These are phyloP conservation scores for Xenotilapia leptura DNA, from an alignment of 2,113 vertebrate species.

Conservation along the genomic window DNA sequence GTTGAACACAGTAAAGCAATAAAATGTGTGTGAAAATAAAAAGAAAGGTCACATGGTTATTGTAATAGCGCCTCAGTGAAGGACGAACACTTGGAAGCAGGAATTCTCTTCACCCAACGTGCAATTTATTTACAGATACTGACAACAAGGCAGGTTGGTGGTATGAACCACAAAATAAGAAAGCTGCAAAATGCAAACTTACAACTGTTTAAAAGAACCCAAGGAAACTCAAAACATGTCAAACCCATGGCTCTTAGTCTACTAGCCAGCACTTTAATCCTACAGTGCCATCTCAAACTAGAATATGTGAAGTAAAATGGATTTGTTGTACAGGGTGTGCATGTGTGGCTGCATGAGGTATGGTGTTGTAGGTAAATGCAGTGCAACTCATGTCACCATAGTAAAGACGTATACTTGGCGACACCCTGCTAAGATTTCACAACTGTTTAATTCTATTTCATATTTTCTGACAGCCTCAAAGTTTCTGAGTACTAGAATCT, in stretches of 20 bases:
- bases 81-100: background rate
- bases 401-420: background rate
- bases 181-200: background rate
- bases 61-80: background rate
- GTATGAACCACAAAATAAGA: background rate
- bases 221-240: background rate
- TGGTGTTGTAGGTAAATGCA: background rate
- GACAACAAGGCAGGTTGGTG: background rate
- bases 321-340: background rate
- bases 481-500: background rate
- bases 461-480: background rate
- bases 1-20: background rate
- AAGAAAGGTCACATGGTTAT: background rate
- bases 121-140: background rate
- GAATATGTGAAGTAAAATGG: background rate
- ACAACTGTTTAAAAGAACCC: background rate
- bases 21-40: background rate
- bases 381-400: background rate
- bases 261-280: background rate
- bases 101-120: background rate
- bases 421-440: background rate
- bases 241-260: accelerated
- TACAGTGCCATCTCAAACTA: background rate
- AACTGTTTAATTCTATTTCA: background rate
- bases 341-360: background rate